Evolutionary conservation across 1,140 invertebrate genomes (phyloP).

Genomic region (Nephila pilipes): DNA sequence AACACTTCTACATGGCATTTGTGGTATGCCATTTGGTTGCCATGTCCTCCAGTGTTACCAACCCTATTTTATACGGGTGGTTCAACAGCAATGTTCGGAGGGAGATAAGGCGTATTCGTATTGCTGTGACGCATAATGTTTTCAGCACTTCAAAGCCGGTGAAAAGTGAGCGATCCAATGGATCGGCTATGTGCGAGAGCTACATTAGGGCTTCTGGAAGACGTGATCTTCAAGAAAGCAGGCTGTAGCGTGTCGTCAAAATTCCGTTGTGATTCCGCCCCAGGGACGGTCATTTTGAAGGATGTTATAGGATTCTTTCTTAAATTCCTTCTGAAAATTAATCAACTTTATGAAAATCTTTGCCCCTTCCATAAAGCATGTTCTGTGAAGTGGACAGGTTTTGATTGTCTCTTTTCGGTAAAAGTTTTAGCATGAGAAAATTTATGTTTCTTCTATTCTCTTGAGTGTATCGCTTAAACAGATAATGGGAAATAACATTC

Average conservation of each 20-base stretch:
- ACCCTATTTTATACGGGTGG: constrained; percentile 84
- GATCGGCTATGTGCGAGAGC: constrained; percentile 47
- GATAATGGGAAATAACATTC: too few relatives aligned
- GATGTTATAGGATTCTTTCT: too few relatives aligned
- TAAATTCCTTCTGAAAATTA: too few relatives aligned
- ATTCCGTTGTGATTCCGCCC: background rate
- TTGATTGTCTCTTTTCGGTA: too few relatives aligned
- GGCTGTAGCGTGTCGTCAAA: background rate
- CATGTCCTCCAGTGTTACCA: constrained; percentile 84
- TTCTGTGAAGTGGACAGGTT: too few relatives aligned
- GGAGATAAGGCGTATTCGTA: constrained; percentile 79
- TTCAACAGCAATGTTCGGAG: constrained; percentile 83
- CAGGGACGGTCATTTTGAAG: background rate
- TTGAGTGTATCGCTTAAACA: too few relatives aligned
- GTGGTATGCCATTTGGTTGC: constrained; percentile 84
- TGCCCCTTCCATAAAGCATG: too few relatives aligned
- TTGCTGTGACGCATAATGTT: background rate
- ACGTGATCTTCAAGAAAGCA: constrained; percentile 58
- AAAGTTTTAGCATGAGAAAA: too few relatives aligned
- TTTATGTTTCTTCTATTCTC: too few relatives aligned
- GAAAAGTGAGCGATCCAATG: constrained; percentile 56
- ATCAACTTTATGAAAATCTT: too few relatives aligned
- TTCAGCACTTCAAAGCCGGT: background rate
- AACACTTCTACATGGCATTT: constrained; percentile 82
- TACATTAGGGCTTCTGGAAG: constrained; percentile 56